Base-by-base conservation (phyloP, 2,797 vertebrate species). In the Macropus fuliginosus region DNA sequence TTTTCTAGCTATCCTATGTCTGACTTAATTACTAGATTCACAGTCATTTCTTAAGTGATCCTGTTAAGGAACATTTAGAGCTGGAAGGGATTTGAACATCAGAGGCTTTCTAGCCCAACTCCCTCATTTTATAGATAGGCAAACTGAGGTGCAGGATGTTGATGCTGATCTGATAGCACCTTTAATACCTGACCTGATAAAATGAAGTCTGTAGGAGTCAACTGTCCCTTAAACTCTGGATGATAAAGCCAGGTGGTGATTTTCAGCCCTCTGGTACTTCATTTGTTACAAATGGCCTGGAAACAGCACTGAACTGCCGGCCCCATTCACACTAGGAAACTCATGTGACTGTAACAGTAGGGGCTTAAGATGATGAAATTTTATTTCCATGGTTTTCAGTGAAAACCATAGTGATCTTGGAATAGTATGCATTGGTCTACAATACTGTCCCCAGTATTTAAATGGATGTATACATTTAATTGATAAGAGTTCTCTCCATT, bases 371-470 rank as follows among this genome's bases (percentile, higher is more conserved):
- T 92, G 59, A 94, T 91, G 12, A 66, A 55, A 12, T 95, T 94
- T 50, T 50, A 93, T 54, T 55, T 95, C 28, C 56, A 92, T 92
- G 9, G 10, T 91, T 96, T 55, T 2, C 55, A 66, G 94, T 95
- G 62, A 46, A 81, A 81, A 62, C 66, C 89, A 0, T 27, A 40
- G 21, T 29, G 55, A 27, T 74, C 8, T 5, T 59, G 56, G 50
- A 56, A 8, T 91, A n/a, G 93, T 94, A 93, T 94, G 27, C 10
- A 24, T 46, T 96, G 54, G 21, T 94, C 92, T 97, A 62, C 31
- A 81, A 24, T 56, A 13, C 27, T 94, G n/a, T 90, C 66, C 29
- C 59, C 34, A 93, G n/a, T 81, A 55, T 92, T 92, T n/a, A 93
- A 94, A 94, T n/a, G 0, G 34, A 21, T 74, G 14, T 74, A 1